Evolutionary conservation across 2,113 vertebrate genomes (phyloP).

Genomic region (Ptilorrhoa leucosticta): DNA sequence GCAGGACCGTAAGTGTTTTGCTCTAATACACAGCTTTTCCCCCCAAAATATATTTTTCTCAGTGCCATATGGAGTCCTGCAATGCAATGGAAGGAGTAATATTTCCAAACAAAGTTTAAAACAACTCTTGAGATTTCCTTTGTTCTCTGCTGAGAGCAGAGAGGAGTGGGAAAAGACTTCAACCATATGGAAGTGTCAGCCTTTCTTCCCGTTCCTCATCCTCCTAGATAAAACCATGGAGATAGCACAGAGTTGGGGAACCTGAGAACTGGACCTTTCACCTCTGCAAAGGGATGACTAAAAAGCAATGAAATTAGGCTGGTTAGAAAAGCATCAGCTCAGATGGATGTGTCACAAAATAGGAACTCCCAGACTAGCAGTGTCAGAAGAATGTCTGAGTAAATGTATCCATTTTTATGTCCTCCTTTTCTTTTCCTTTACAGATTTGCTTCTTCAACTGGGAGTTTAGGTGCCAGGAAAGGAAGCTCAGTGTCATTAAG

Average conservation of each 20-base stretch:
- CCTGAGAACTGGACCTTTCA: neutral
- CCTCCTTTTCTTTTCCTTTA: neutral
- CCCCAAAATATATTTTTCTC: neutral
- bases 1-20: slow-evolving; percentile 76
- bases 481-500: neutral
- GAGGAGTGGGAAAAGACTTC: neutral
- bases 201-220: neutral
- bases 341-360: neutral
- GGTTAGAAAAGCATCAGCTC: neutral
- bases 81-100: neutral
- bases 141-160: neutral
- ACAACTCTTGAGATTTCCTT: neutral
- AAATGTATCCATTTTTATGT: neutral
- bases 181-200: neutral
- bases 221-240: neutral
- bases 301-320: neutral
- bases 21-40: neutral
- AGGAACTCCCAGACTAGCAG: neutral
- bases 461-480: neutral
- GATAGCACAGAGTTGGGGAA: neutral
- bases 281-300: neutral
- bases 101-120: neutral
- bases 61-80: neutral
- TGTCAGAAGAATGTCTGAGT: neutral
- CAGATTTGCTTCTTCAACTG: neutral